Percentiles rank a stretch among this genome's conserved stretches.
phyloP scores from a whole-genome alignment of 2,888 invertebrate genomes.

The Epiblema foenella region DNA sequence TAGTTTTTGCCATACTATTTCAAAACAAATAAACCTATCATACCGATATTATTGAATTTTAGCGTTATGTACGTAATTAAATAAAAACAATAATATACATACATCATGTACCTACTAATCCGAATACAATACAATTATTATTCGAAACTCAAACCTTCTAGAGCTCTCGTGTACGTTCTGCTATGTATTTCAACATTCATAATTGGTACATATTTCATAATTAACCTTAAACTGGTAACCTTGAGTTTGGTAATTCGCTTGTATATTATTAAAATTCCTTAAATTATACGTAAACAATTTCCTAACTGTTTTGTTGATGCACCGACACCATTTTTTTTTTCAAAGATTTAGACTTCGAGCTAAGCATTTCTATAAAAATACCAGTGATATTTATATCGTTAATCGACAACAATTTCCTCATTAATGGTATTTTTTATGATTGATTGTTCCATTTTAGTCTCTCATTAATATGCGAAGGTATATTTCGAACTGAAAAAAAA shows the following conservation, averaged over 20 bases:
- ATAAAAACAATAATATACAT: neutral
- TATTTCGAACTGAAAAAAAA: too few relatives aligned
- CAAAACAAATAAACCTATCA: neutral
- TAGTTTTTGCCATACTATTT: neutral
- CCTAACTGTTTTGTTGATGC: slow-evolving; percentile 38
- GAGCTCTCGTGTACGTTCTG: slow-evolving; percentile 11
- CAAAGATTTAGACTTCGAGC: neutral
- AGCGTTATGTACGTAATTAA: neutral
- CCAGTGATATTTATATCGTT: neutral
- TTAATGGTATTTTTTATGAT: too few relatives aligned
- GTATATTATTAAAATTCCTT: slow-evolving; percentile 43
- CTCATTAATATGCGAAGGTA: too few relatives aligned
- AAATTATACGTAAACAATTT: slow-evolving; percentile 26
- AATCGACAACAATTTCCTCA: too few relatives aligned
- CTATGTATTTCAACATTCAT: slow-evolving; percentile 42
- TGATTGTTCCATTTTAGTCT: too few relatives aligned
- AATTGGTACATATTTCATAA: slow-evolving; percentile 49
- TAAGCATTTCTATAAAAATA: neutral
- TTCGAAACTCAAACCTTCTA: slow-evolving; percentile 7
- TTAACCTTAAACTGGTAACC: slow-evolving; percentile 51
- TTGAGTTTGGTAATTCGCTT: slow-evolving; percentile 49
- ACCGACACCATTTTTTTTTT: slow-evolving; percentile 9
- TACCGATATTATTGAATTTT: too few relatives aligned
- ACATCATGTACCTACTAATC: too few relatives aligned
- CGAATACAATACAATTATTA: too few relatives aligned